Evolutionary conservation across 2,888 invertebrate species (phyloP), one percentile per base, ranked within the genome.

Genomic region (Margaritifera margaritifera): DNA sequence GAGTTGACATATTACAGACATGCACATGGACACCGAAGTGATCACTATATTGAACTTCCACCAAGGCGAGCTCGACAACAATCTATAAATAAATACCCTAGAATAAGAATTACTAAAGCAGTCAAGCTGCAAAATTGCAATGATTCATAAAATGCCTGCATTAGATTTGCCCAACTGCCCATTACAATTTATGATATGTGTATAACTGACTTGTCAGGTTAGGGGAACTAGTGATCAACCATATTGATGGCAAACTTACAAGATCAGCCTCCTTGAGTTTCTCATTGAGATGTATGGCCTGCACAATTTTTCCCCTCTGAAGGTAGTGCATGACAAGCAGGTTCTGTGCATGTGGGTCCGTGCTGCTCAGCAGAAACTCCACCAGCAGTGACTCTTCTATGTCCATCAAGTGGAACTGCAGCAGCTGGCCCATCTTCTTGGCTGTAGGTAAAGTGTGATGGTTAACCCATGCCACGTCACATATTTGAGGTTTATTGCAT

Each of bases 301-400:
- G 82, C 80, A 88, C 80, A 88, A 87, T 90, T 77, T 90, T 87
- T 0, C 90, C 80, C 84, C 91, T 90, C 91, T 93, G 82, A 63
- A 95, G 90, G 81, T 93, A 94, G 86, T 94, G 94, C 88, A 94
- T 92, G 60, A 95, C 92, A 42, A 94, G 91, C 62, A 94, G 91
- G 80, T 95, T 94, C 64, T 80, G 77, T 0, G 93, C 92, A 54
- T 92, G 91, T 0, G 92, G 87, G 64, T 89, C 88, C 4, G 81
- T 71, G 73, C 93, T 92, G n/a, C 92, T 91, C 72, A 93, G 91
- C 24, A 95, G 87, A 85, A 93, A 94, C 62, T 92, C 91, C 5
- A 94, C 91, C 71, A 95, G 93, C 22, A 92, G 91, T 15, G 92
- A 91, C 84, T 95, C 95, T 87, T 95, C 95, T 4, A 92, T 90